phyloP scores from a whole-genome alignment of 2,888 invertebrate genomes.

The Melitaea athalia region DNA sequence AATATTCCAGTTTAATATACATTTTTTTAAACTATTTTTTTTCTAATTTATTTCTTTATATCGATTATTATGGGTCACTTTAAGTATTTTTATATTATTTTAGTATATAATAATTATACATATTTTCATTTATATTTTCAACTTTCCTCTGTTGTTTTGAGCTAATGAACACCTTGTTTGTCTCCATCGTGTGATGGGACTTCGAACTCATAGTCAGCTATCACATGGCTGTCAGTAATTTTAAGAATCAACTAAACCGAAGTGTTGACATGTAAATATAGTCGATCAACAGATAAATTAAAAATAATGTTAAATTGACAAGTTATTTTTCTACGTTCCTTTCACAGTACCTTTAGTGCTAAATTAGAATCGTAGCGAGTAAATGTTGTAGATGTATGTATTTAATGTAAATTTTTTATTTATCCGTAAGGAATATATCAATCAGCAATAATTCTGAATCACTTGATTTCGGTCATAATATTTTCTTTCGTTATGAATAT shows the following conservation, averaged over 20 bases:
- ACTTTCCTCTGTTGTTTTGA: slow-evolving; percentile 39
- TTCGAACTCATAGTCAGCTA: slow-evolving; percentile 80
- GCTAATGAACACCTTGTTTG: slow-evolving; percentile 59
- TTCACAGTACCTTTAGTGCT: slow-evolving; percentile 66
- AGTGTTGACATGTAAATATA: slow-evolving; percentile 81
- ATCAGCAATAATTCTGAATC: slow-evolving; percentile 53
- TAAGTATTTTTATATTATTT: no score
- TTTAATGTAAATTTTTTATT: slow-evolving; percentile 46
- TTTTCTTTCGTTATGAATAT: slow-evolving; percentile 29
- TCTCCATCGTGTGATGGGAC: slow-evolving; percentile 73
- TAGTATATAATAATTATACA: not conserved
- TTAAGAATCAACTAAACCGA: slow-evolving; percentile 77
- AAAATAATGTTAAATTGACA: slow-evolving; percentile 77
- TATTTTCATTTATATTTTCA: not conserved
- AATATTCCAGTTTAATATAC: not conserved
- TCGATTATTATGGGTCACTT: no score
- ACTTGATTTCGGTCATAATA: slow-evolving; percentile 38
- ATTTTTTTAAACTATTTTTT: no score
- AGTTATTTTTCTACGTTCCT: slow-evolving; percentile 81
- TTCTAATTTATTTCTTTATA: no score
- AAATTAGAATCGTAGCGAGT: slow-evolving; percentile 45
- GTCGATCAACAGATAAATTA: slow-evolving; percentile 78
- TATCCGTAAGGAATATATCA: slow-evolving; percentile 46
- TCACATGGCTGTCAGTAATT: slow-evolving; percentile 83
- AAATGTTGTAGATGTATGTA: slow-evolving; percentile 45